Percentiles rank a stretch among this genome's conserved stretches.
Conservation (phyloP, 2,888 invertebrate species). For the Stenichneumon culpator region DNA sequence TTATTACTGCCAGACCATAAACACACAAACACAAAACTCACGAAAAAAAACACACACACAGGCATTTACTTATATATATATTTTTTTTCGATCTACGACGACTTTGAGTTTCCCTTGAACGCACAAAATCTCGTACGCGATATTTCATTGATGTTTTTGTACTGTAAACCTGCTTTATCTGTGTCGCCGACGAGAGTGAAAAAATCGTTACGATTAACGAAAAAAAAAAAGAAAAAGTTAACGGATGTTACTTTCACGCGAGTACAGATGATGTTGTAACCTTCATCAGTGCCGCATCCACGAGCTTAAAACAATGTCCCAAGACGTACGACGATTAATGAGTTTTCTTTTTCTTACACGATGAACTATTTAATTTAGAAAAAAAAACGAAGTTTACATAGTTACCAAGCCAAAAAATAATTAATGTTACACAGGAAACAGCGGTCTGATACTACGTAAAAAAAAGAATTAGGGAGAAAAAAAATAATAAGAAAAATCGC, state of each 20-base stretch:
- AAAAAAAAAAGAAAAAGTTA: constrained; percentile 20
- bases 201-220: constrained; percentile 7
- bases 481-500: constrained; percentile 28
- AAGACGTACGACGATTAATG: constrained; percentile 29
- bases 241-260: background rate
- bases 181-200: constrained; percentile 16
- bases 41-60: constrained; percentile 20
- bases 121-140: constrained; percentile 45
- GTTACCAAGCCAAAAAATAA: constrained; percentile 83
- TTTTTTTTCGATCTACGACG: constrained; percentile 21
- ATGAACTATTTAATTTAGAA: constrained; percentile 79
- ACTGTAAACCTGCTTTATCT: constrained; percentile 34
- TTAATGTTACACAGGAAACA: constrained; percentile 70
- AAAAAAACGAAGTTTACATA: constrained; percentile 72
- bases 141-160: constrained; percentile 49
- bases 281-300: constrained; percentile 1
- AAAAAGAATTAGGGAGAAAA: constrained; percentile 31
- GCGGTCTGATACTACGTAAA: constrained; percentile 35
- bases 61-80: constrained; percentile 69
- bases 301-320: constrained; percentile 52
- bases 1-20: constrained; percentile 73
- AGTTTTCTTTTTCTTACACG: constrained; percentile 28
- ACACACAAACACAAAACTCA: constrained; percentile 26
- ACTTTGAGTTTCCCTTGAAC: constrained; percentile 30
- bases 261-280: constrained; percentile 18